Base-by-base conservation (phyloP, 2,113 vertebrate species). In the Scalopus aquaticus region DNA sequence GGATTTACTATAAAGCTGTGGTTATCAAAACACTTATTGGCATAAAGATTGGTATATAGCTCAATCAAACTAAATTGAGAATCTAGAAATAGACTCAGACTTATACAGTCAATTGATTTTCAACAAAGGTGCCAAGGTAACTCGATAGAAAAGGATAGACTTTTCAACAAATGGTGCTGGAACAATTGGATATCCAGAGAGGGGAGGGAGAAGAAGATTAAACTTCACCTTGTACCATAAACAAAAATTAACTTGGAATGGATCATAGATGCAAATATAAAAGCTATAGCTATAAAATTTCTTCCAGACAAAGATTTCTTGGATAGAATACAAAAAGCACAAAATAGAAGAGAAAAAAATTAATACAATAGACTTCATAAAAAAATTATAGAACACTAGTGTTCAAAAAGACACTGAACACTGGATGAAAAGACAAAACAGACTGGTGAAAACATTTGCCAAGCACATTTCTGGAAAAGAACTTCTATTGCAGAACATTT, bases 221-320 rank as follows among this genome's bases (percentile, higher is more conserved):
- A 65, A 78, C 56, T 88, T 88, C 58, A 73, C 62, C 56, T 88
- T 91, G 60, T 78, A 64, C 78, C 74, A 85, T 96, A 93, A 97
- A 91, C 78, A 95, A 62, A 93, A 93, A 86, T 96, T 91, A 95
- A 95, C 64, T 93, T 72, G 67, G n/a, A 64, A 0, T 78, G 69
- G 56, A 79, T 88, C 44, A 24, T 80, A 39, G 37, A 85, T 67
- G 20, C 76, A 92, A 88, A 93, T 85, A 37, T 32, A 77, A 54
- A 54, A 67, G 10, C 65, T 88, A 69, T 85, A 32, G 37, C 81
- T 90, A 3, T 78, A 84, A 90, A 87, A 54, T 20, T 8, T 87
- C 58, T 90, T 65, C 73, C 51, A 62, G 65, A 85, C 74, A 85
- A 90, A 54, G n/a, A 79, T 88, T 88, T 81, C 69, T 94, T 92